Evolutionary conservation across 2,113 vertebrate genomes (phyloP), one percentile per base, ranked within the genome.

Genomic region (Theropithecus gelada): DNA sequence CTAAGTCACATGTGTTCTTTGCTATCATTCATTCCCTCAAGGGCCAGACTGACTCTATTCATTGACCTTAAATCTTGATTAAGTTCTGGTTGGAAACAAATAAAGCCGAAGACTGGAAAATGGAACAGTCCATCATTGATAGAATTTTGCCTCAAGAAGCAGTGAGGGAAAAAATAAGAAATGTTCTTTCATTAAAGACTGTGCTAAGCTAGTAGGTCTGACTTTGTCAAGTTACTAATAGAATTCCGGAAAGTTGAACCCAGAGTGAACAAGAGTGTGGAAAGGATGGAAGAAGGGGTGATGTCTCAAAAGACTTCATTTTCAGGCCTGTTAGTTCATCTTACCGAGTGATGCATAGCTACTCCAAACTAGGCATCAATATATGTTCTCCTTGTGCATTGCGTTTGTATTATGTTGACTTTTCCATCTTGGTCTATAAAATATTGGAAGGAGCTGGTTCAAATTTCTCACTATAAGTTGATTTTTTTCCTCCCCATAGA

Each of bases 11-110:
- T 94, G 98, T 97, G 96, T 93, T 85, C 96, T 97, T 94, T 88
- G 88, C 59, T 96, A 45, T 96, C 83, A 93, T 90, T 96, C 80
- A 91, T 90, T 84, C 66, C 30, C 40, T 84, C 35, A 88, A 95
- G 88, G 85, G 79, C 52, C 79, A 97, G 48, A 9, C 16, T 0
- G 23, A 92, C 75, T 98, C 50, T 85, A 93, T 97, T 98, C 64
- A 93, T 57, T 88, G 80, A 92, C 66, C 75, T 98, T 98, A 98
- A 97, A 97, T 97, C 80, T 98, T 97, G 96, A 98, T 97, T 98
- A 97, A 92, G 80, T 93, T 97, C 97, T 97, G 80, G 88, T 94
- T 98, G 90, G 90, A 98, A 98, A 98, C 70, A 96, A 98, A 97
- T 76, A 96, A 98, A 59, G 52, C 88, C 88, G 12, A 93, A 93